Base-by-base conservation (phyloP, 1,140 invertebrate species). In the Helicorthomorpha holstii region DNA sequence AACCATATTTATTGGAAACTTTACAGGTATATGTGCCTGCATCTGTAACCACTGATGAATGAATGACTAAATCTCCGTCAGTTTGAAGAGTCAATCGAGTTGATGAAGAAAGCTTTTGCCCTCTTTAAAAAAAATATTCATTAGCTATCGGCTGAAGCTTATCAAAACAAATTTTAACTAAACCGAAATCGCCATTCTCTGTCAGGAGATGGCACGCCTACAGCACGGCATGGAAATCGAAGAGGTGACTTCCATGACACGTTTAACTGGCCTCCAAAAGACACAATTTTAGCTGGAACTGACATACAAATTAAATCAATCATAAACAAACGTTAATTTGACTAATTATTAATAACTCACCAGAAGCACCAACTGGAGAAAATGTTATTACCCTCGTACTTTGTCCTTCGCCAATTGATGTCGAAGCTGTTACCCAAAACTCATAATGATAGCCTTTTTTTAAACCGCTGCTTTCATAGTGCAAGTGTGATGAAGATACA, bases 201-300 rank as follows among this genome's bases (percentile, higher is more conserved):
- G 60, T 83, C 81, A 3, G 89, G 90, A 48, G 78, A 75, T 2
- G 90, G 89, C 34, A 86, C 78, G 22, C 91, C 90, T 12, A 94
- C 88, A 44, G 88, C 85, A 22, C 90, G 71, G 61, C 91, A 95
- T 0, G 85, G 86, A 54, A 95, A 70, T 61, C 86, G 88, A 1
- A 92, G 82, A 61, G 89, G 84, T 70, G 92, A 84, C 64, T 86
- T 85, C 67, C 86, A 90, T 1, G 84, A 89, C 1, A 85, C 85
- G 12, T 81, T 84, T 64, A 89, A 89, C 25, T 81, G 82, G 63
- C 89, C 85, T 64, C 90, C 86, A 65, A 92, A 92, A 0, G 86
- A 91, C 42, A 87, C 86, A 58, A 90, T 90, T 66, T 88, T 90
- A 3, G 87, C 87, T 46, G 90, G 89, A 55, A 92, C 89, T 87